A percentile compares a stretch with the other conserved stretches of the same genome.
These are phyloP conservation scores for Danio kyathit DNA, from an alignment of 2,797 vertebrate genomes.

Conservation along the genomic window DNA sequence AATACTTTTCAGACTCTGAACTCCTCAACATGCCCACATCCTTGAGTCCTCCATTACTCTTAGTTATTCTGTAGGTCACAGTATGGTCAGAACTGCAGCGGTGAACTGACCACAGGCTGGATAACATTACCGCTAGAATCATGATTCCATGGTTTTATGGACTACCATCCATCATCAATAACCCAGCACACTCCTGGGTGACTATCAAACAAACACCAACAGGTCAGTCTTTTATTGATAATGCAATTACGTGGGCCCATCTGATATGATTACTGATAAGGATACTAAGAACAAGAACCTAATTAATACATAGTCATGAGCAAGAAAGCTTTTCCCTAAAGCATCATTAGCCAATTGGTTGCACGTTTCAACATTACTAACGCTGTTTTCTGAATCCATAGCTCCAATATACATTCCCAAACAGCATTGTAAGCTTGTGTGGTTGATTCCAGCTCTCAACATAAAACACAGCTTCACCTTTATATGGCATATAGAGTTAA, in stretches of 20 bases:
- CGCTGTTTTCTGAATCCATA: no score
- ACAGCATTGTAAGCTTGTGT: no score
- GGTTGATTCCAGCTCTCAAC: no score
- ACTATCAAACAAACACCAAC: conserved; percentile 14
- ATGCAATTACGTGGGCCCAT: conserved; percentile 17
- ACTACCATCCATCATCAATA: conserved; percentile 46
- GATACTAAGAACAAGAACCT: background rate
- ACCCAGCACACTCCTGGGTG: conserved; percentile 9
- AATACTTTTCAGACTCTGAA: background rate
- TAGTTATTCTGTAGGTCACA: conserved; percentile 5
- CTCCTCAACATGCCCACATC: background rate
- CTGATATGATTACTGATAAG: background rate
- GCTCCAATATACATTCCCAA: no score
- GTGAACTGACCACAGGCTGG: conserved; percentile 28
- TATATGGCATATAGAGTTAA: no score
- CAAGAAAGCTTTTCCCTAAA: no score
- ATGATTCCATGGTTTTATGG: no score
- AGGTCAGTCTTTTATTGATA: background rate
- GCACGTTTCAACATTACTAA: no score
- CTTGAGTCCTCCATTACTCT: conserved; percentile 4
- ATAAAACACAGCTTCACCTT: no score
- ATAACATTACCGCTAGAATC: conserved; percentile 38
- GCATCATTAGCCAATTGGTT: no score
- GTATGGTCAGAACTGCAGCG: background rate
- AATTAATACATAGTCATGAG: background rate